Conservation (phyloP, 1,140 invertebrate species). For the Aphaenogaster ashmeadi region DNA sequence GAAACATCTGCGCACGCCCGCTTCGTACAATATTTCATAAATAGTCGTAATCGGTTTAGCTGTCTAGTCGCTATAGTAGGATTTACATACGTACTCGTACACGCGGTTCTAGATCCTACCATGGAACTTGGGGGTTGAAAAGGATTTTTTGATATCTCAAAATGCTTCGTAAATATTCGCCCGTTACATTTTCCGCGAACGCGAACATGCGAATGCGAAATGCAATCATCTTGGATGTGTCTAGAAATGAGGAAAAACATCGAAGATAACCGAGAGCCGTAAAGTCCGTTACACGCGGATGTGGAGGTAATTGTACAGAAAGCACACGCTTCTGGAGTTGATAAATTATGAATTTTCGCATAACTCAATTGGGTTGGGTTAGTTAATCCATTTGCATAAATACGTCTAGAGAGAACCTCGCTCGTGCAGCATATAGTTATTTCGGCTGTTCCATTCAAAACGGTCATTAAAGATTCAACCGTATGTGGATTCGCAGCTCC, state of each 20-base stretch:
- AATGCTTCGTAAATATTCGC: slow-evolving; percentile 28
- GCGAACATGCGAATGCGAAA: neutral
- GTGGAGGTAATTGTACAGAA: slow-evolving; percentile 1
- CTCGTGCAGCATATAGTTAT: neutral
- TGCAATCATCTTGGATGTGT: neutral
- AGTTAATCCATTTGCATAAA: slow-evolving; percentile 35
- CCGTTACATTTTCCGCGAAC: slow-evolving; percentile 6
- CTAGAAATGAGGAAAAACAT: neutral
- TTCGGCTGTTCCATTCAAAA: neutral
- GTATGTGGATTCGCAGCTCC: neutral
- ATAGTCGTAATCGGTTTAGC: slow-evolving; percentile 30
- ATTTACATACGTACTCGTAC: neutral
- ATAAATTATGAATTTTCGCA: slow-evolving; percentile 9
- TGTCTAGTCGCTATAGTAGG: neutral
- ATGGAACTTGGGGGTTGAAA: neutral
- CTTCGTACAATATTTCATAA: neutral
- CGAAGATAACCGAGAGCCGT: neutral
- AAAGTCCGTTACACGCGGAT: neutral
- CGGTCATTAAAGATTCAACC: slow-evolving; percentile 29
- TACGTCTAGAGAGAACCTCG: neutral
- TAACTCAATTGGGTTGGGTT: neutral
- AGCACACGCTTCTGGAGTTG: neutral
- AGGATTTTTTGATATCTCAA: slow-evolving; percentile 24
- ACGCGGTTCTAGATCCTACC: neutral
- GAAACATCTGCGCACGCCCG: neutral